Evolutionary conservation across 2,797 vertebrate genomes (phyloP).

Genomic region (Acipenser ruthenus): DNA sequence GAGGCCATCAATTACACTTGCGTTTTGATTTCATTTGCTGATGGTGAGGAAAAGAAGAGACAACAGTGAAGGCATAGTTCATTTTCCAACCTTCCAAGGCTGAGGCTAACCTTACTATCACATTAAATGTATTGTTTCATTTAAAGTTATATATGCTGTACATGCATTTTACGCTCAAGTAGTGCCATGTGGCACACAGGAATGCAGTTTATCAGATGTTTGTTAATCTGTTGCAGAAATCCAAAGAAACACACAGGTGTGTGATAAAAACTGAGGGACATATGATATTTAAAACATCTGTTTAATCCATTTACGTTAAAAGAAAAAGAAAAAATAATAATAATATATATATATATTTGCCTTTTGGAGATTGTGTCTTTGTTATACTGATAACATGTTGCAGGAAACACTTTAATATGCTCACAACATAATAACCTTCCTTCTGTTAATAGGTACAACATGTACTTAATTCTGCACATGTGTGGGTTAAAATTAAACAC

Average conservation of each 20-base stretch:
- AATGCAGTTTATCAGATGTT: not conserved
- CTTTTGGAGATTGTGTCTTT: too few species aligned
- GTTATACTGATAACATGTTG: too few species aligned
- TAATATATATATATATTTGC: too few species aligned
- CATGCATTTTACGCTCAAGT: not conserved
- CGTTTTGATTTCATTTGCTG: slow-evolving; percentile 1
- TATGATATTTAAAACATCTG: too few species aligned
- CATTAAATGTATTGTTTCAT: not conserved
- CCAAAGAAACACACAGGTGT: not conserved
- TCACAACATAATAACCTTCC: too few species aligned
- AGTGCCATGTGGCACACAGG: not conserved
- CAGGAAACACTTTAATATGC: too few species aligned
- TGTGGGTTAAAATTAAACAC: too few species aligned
- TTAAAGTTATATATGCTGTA: not conserved
- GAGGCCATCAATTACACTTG: too few species aligned
- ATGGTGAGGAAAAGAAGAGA: not conserved
- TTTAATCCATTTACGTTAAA: too few species aligned
- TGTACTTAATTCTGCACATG: too few species aligned
- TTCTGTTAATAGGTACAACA: too few species aligned
- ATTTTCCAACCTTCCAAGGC: not conserved
- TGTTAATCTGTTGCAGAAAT: slow-evolving; percentile 1
- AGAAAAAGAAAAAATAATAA: too few species aligned
- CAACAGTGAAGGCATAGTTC: not conserved
- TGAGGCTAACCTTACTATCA: not conserved
- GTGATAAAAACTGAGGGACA: not conserved